Conservation (phyloP, 2,113 vertebrate species). For the Bothrops jararaca region DNA sequence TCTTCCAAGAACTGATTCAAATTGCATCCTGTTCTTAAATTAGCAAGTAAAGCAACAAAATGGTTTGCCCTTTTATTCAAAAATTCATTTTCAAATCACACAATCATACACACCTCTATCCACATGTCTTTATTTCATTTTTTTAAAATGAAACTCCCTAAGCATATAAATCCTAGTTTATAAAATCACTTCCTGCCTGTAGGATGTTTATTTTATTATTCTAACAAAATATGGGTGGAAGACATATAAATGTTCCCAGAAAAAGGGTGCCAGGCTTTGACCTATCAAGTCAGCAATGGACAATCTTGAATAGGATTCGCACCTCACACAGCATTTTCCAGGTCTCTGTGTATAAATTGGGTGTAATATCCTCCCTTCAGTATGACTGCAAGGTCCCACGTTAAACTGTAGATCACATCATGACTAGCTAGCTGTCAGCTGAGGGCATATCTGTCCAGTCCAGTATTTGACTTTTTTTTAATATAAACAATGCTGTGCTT, state of each 20-base stretch:
- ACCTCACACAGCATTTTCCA: neutral
- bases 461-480: neutral
- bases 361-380: neutral
- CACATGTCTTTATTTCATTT: slow-evolving; percentile 18
- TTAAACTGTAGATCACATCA: neutral
- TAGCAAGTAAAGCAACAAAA: slow-evolving; percentile 17
- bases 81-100: slow-evolving; percentile 8
- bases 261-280: neutral
- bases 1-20: slow-evolving; percentile 25
- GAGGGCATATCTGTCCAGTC: neutral
- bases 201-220: slow-evolving; percentile 19
- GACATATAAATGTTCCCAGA: neutral
- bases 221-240: slow-evolving; percentile 28
- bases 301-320: neutral
- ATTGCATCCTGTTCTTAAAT: slow-evolving; percentile 38
- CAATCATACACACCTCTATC: neutral
- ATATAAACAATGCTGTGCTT: neutral
- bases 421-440: neutral
- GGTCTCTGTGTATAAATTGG: neutral
- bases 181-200: neutral
- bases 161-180: neutral
- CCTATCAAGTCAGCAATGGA: neutral
- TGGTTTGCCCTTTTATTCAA: slow-evolving; percentile 17
- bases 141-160: neutral
- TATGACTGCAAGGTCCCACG: neutral